These are phyloP conservation scores for Neoarius graeffei DNA, from an alignment of 2,113 vertebrate species.

Conservation along the genomic window DNA sequence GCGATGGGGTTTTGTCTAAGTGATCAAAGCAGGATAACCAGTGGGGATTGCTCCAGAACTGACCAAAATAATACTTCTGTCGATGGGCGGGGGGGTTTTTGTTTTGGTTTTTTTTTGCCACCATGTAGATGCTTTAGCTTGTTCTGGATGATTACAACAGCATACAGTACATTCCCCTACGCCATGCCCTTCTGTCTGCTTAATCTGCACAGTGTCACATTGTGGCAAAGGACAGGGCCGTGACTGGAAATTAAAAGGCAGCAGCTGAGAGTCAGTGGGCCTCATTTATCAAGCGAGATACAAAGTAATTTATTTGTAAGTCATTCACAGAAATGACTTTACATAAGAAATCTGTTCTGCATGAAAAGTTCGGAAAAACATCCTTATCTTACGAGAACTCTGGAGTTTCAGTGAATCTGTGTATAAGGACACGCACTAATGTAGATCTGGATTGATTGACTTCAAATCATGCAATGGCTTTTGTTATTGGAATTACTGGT, in stretches of 20 bases:
- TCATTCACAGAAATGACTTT: background rate
- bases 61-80: background rate
- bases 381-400: background rate
- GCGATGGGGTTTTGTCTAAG: constrained; percentile 19
- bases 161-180: constrained; percentile 19
- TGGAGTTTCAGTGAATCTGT: background rate
- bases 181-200: constrained; percentile 1
- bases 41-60: background rate
- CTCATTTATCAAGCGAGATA: background rate
- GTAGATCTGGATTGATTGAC: background rate
- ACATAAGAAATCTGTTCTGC: background rate
- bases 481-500: no score
- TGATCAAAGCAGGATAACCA: background rate
- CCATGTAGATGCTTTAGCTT: constrained; percentile 20
- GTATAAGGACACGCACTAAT: background rate
- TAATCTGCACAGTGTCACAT: constrained; percentile 34
- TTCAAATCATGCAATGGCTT: no score
- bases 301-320: background rate
- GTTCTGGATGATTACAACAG: constrained; percentile 17
- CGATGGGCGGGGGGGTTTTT: background rate
- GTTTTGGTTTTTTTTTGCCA: background rate
- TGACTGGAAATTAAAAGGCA: constrained; percentile 41
- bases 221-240: constrained; percentile 20
- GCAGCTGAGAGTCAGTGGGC: background rate
- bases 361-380: background rate